Percentiles rank a stretch among this genome's conserved stretches.
These are phyloP conservation scores for Malacosoma neustria DNA, from an alignment of 2,888 invertebrate genomes.

Conservation along the genomic window DNA sequence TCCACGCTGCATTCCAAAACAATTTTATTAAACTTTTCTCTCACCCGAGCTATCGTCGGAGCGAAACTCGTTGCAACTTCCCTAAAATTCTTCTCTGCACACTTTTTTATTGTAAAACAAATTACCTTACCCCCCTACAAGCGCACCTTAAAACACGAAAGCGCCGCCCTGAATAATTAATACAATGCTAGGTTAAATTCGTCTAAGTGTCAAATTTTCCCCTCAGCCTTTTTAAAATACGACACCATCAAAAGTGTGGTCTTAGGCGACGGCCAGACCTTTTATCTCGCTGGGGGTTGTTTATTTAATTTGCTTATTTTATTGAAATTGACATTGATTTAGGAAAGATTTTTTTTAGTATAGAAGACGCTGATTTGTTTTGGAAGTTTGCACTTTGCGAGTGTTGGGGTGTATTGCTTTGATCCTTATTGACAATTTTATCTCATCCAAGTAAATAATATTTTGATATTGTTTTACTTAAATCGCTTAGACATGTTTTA, in stretches of 20 bases:
- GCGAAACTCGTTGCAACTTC: constrained; percentile 47
- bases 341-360: constrained; percentile 41
- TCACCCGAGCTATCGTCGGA: constrained; percentile 38
- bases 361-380: constrained; percentile 34
- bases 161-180: constrained; percentile 71
- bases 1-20: constrained; percentile 60
- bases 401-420: constrained; percentile 33
- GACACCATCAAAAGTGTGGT: constrained; percentile 69
- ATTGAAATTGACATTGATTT: constrained; percentile 69
- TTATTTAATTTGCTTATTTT: constrained; percentile 70
- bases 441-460: constrained; percentile 49
- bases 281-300: constrained; percentile 61
- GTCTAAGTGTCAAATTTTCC: constrained; percentile 69
- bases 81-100: constrained; percentile 55
- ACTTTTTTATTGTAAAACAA: constrained; percentile 57
- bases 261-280: constrained; percentile 60
- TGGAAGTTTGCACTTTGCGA: constrained; percentile 24
- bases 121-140: constrained; percentile 57
- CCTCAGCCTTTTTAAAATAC: constrained; percentile 66
- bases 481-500: no score
- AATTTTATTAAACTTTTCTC: constrained; percentile 65
- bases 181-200: constrained; percentile 73
- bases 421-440: constrained; percentile 67
- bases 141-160: constrained; percentile 65
- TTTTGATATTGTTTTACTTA: no score